phyloP scores from a whole-genome alignment of 2,113 vertebrate genomes.

The Sakesphorus luctuosus region DNA sequence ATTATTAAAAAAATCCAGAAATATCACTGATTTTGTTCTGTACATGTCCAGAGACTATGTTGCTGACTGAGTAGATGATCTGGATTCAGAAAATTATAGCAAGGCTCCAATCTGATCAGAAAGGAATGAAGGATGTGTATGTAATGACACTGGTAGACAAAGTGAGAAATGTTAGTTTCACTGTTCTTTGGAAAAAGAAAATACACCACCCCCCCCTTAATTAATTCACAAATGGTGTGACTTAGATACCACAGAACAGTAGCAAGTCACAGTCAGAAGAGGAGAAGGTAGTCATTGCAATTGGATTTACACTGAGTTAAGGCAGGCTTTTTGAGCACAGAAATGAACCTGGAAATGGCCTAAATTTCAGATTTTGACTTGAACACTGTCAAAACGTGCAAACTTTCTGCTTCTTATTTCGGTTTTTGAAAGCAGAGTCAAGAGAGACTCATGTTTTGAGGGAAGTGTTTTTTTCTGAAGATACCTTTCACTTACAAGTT shows the following conservation, averaged over 20 bases:
- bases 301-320: background rate
- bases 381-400: background rate
- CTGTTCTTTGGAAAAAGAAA: slow-evolving; percentile 21
- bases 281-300: background rate
- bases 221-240: slow-evolving; percentile 1
- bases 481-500: background rate
- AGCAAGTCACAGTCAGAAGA: background rate
- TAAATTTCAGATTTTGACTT: background rate
- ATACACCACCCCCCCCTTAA: background rate
- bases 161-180: background rate
- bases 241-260: background rate
- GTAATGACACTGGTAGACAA: background rate
- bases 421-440: background rate
- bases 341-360: background rate
- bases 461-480: background rate
- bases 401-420: background rate
- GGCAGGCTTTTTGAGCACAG: background rate
- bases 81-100: background rate
- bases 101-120: background rate
- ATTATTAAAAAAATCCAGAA: background rate
- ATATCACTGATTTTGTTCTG: background rate
- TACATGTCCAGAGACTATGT: background rate
- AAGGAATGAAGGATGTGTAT: background rate
- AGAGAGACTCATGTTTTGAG: background rate
- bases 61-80: background rate